These are phyloP conservation scores for Telmatochromis sp. DNA, from an alignment of 2,113 vertebrate species.

Conservation along the genomic window DNA sequence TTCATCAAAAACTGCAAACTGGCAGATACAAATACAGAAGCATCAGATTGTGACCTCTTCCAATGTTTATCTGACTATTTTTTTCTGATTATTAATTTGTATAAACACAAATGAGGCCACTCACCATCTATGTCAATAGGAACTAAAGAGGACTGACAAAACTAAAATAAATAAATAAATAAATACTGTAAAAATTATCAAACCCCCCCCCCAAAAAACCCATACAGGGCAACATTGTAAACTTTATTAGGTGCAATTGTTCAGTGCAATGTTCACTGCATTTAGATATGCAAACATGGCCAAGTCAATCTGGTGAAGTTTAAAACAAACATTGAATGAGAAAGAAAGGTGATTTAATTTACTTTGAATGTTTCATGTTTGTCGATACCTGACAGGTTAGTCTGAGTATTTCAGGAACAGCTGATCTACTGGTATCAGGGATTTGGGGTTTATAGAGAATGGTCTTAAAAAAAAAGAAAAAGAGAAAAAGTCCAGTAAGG, in stretches of 20 bases:
- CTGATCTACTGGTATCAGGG: neutral
- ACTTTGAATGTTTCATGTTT: neutral
- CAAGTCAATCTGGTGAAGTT: neutral
- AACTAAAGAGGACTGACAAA: neutral
- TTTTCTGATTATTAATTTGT: neutral
- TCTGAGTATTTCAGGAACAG: neutral
- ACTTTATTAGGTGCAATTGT: neutral
- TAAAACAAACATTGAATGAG: neutral
- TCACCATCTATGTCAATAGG: neutral
- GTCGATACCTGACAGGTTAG: neutral
- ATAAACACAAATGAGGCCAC: neutral
- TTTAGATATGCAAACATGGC: neutral
- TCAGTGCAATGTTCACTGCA: neutral
- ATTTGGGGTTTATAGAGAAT: neutral
- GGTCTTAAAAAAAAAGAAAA: neutral
- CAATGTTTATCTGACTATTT: neutral
- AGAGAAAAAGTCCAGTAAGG: neutral
- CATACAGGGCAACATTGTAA: neutral
- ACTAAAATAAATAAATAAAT: neutral
- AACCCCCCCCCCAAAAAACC: accelerated
- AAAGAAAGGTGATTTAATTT: neutral
- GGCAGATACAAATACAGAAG: neutral
- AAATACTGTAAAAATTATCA: no score
- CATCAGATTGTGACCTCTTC: neutral
- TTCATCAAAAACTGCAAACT: neutral